phyloP scores from a whole-genome alignment of 1,140 invertebrate species.

The Calliphora vicina region DNA sequence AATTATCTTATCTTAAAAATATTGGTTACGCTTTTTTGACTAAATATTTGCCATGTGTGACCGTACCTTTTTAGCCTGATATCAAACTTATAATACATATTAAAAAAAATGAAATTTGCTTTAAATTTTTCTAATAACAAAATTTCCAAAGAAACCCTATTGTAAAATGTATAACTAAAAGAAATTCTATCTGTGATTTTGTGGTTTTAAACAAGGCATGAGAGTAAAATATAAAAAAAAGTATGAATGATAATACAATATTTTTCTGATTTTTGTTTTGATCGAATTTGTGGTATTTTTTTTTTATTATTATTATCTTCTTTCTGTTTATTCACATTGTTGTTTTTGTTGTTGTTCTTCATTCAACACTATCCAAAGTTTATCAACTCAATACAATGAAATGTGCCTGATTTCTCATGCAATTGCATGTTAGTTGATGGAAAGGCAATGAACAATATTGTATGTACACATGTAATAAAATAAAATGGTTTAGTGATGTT shows the following conservation, averaged over 20 bases:
- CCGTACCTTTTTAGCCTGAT: not conserved
- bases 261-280: constrained; percentile 19
- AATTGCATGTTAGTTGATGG: not conserved
- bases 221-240: not conserved
- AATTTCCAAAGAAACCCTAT: not conserved
- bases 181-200: constrained; percentile 30
- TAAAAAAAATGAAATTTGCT: too few relatives aligned
- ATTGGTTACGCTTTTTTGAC: too few relatives aligned
- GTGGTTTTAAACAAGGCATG: constrained; percentile 16
- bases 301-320: not conserved
- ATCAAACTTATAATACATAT: not conserved
- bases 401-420: not conserved
- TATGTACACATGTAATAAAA: too few relatives aligned
- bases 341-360: not conserved
- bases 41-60: too few relatives aligned
- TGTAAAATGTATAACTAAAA: not conserved
- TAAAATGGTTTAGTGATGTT: not conserved
- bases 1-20: too few relatives aligned
- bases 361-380: not conserved
- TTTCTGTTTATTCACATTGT: not conserved
- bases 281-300: constrained; percentile 10
- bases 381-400: constrained; percentile 3
- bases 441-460: not conserved
- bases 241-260: not conserved
- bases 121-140: too few relatives aligned